Evolutionary conservation across 2,113 vertebrate species (phyloP).

Genomic region (Choloepus hoffmanni): DNA sequence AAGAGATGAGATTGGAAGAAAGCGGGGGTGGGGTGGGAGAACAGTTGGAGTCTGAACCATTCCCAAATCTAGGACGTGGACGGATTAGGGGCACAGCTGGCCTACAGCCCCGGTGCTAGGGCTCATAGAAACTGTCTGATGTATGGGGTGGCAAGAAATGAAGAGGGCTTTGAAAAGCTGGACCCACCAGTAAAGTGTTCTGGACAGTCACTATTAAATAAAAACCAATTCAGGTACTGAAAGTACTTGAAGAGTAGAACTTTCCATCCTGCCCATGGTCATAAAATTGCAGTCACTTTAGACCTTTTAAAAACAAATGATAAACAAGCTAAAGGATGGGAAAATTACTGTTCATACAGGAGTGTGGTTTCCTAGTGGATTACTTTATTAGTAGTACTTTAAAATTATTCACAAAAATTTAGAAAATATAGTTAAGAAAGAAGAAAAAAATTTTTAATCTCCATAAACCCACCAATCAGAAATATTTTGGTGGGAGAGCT

Average conservation of each 20-base stretch:
- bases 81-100: constrained; percentile 77
- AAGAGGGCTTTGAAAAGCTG: constrained; percentile 60
- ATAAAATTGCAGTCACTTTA: constrained; percentile 36
- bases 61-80: constrained; percentile 70
- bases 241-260: not conserved
- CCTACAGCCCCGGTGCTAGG: constrained; percentile 50
- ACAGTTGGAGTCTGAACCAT: constrained; percentile 65
- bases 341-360: constrained; percentile 49
- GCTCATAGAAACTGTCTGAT: constrained; percentile 58
- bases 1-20: constrained; percentile 68
- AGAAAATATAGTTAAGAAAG: constrained; percentile 47
- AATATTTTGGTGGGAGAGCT: constrained; percentile 32
- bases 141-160: constrained; percentile 21
- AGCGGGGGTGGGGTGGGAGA: not conserved
- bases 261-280: not conserved
- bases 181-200: constrained; percentile 43
- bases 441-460: constrained; percentile 40
- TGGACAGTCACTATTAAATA: constrained; percentile 26
- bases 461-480: constrained; percentile 33
- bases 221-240: constrained; percentile 28
- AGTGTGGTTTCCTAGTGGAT: constrained; percentile 4
- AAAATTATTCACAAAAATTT: constrained; percentile 53
- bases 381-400: constrained; percentile 59
- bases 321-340: not conserved
- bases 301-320: constrained; percentile 54